These are phyloP conservation scores for Limnodromus scolopaceus DNA, from an alignment of 2,797 vertebrate species.

Conservation along the genomic window DNA sequence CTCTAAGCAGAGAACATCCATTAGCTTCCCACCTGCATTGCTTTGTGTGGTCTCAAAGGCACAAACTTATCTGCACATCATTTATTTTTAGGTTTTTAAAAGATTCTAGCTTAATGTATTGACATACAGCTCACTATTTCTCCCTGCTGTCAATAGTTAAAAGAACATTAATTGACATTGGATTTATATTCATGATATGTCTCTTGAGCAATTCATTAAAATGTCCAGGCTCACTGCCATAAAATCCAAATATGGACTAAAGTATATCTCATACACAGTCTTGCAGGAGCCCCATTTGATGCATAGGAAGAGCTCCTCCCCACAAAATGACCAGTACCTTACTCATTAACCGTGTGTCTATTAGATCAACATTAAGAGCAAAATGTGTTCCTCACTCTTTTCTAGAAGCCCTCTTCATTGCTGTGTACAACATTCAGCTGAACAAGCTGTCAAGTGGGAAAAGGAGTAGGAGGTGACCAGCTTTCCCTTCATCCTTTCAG, in stretches of 20 bases:
- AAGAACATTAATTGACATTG: conserved; percentile 1
- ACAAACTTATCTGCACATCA: neutral
- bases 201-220: conserved; percentile 10
- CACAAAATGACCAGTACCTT: neutral
- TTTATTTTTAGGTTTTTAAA: conserved; percentile 36
- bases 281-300: neutral
- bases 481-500: conserved; percentile 57
- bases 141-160: conserved; percentile 1
- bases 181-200: neutral
- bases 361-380: neutral
- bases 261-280: neutral
- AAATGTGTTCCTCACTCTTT: neutral
- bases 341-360: neutral
- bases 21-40: neutral
- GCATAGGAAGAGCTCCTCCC: neutral
- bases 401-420: neutral
- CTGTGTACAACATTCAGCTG: conserved; percentile 29
- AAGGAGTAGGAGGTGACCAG: conserved; percentile 69
- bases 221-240: neutral
- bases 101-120: neutral
- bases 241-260: neutral
- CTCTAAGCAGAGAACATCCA: neutral
- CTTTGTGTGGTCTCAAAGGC: neutral
- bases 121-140: conserved; percentile 18
- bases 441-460: conserved; percentile 70